Evolutionary conservation across 2,888 invertebrate species (phyloP).

Genomic region (Melangyna quadrimaculata): DNA sequence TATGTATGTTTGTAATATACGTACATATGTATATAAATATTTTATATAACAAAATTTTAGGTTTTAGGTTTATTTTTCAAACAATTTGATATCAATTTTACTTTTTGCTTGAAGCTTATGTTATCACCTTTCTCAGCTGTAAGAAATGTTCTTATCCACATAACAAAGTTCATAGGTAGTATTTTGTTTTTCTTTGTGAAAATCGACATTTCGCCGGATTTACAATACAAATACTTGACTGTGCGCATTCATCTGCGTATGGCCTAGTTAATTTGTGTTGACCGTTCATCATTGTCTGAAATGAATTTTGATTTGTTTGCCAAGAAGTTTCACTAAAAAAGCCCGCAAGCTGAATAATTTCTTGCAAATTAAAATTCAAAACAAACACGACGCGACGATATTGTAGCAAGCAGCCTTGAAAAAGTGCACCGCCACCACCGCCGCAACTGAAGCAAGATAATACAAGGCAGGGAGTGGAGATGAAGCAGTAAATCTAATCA

Average conservation of each 20-base stretch:
- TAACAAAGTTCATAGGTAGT: no score
- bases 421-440: constrained; percentile 16
- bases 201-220: not conserved
- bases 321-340: constrained; percentile 29
- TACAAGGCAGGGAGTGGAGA: not conserved
- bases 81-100: no score
- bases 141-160: no score
- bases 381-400: not conserved
- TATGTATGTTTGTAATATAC: no score
- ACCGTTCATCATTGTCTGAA: constrained; percentile 54
- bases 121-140: no score
- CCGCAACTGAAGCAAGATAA: constrained; percentile 2
- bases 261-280: constrained; percentile 46
- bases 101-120: no score
- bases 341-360: not conserved
- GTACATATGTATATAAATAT: no score
- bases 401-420: not conserved
- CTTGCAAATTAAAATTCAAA: constrained; percentile 17
- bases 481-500: constrained; percentile 15
- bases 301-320: constrained; percentile 20
- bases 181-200: not conserved
- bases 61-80: no score
- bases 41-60: no score
- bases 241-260: constrained; percentile 8
- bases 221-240: not conserved